These are phyloP conservation scores for Dicentrarchus labrax DNA, from an alignment of 2,113 vertebrate species.

Conservation along the genomic window DNA sequence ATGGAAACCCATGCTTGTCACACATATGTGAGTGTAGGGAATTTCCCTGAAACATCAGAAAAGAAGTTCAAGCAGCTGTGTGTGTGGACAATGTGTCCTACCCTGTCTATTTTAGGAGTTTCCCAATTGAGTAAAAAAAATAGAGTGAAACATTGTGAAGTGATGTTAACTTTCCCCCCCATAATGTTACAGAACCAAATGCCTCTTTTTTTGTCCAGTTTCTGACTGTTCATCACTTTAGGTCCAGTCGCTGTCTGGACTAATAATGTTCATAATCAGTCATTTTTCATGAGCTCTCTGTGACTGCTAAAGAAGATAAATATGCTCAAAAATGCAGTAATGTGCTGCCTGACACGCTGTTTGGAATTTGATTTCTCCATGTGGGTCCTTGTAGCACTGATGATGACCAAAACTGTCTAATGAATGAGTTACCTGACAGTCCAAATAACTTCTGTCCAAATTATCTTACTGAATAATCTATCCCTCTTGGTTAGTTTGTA, in stretches of 20 bases:
- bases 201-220: no score
- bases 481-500: not conserved
- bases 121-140: not conserved
- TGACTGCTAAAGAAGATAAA: slow-evolving; percentile 3
- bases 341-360: not conserved
- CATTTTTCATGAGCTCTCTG: not conserved
- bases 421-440: not conserved
- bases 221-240: no score
- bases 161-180: no score
- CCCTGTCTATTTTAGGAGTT: not conserved
- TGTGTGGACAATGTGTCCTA: not conserved
- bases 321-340: not conserved
- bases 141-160: not conserved
- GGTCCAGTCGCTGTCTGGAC: not conserved
- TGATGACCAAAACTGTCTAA: not conserved
- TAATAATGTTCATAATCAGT: not conserved
- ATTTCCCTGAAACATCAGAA: not conserved
- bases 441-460: not conserved
- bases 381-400: not conserved
- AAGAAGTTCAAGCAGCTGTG: not conserved
- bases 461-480: not conserved
- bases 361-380: not conserved
- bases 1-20: not conserved
- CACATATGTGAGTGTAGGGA: no score
- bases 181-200: no score